Evolutionary conservation across 2,888 invertebrate genomes (phyloP).

Genomic region (Drosophila pseudotakahashii): DNA sequence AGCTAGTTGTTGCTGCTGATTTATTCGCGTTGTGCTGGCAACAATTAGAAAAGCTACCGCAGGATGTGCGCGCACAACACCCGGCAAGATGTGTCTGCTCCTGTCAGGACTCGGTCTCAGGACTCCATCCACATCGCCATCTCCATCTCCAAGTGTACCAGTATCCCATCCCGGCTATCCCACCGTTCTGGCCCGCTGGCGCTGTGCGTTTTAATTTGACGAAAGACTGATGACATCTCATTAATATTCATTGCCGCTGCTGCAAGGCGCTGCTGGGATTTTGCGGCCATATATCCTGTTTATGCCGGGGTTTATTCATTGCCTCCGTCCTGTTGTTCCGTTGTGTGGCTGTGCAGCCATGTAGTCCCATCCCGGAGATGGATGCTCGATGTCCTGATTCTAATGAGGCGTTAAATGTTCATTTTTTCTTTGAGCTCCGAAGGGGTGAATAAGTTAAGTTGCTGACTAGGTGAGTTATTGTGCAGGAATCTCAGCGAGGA

Average conservation of each 20-base stretch:
- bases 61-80: conserved; percentile 64
- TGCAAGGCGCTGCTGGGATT: conserved; percentile 74
- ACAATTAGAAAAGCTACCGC: conserved; percentile 83
- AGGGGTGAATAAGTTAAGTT: conserved; percentile 12
- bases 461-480: conserved; percentile 10
- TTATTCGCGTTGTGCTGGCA: conserved; percentile 81
- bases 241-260: conserved; percentile 84
- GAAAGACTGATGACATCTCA: conserved; percentile 84
- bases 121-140: conserved; percentile 18
- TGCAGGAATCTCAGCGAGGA: conserved; percentile 3
- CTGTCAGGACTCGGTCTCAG: conserved; percentile 26
- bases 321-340: conserved; percentile 30
- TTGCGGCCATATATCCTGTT: conserved; percentile 73
- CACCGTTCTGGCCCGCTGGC: conserved; percentile 58
- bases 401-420: conserved; percentile 71
- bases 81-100: conserved; percentile 26
- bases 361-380: conserved; percentile 6
- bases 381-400: conserved; percentile 47
- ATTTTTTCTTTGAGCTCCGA: conserved; percentile 8
- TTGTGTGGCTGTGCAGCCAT: conserved; percentile 13
- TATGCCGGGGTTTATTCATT: conserved; percentile 68
- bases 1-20: conserved; percentile 69
- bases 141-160: conserved; percentile 2
- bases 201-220: conserved; percentile 82
- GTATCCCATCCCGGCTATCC: conserved; percentile 4